Evolutionary conservation across 2,113 vertebrate genomes (phyloP).

Genomic region (Onychostruthus taczanowskii): DNA sequence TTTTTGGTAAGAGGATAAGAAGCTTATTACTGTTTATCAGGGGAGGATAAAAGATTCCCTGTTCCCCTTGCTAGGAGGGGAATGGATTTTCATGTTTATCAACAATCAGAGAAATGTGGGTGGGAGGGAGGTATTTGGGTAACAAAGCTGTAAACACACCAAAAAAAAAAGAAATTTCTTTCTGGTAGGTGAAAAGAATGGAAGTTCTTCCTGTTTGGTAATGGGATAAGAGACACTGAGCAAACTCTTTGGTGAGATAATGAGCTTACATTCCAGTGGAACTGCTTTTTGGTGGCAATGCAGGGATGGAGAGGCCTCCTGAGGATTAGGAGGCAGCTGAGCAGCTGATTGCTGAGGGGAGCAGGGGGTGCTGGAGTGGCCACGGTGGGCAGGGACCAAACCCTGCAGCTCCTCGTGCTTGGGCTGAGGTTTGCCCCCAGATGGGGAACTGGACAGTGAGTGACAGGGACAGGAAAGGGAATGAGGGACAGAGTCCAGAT

Average conservation of each 20-base stretch:
- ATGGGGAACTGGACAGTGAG: background rate
- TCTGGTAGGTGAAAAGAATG: background rate
- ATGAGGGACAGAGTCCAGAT: background rate
- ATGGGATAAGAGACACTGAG: background rate
- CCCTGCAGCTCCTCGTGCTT: fast-evolving
- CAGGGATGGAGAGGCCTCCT: background rate
- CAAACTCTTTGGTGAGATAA: background rate
- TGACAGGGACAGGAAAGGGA: background rate
- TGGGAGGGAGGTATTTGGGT: background rate
- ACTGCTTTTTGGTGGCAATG: background rate
- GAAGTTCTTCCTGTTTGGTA: background rate
- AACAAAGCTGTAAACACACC: background rate
- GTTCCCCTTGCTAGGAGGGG: background rate
- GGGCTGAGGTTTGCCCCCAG: no score
- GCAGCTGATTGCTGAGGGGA: background rate
- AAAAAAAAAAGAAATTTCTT: background rate
- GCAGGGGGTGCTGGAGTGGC: background rate
- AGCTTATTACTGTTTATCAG: slow-evolving; percentile 43
- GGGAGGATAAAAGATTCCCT: slow-evolving; percentile 28
- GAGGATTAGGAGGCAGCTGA: background rate
- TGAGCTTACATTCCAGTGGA: background rate
- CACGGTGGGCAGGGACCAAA: fast-evolving
- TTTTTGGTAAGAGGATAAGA: slow-evolving; percentile 60
- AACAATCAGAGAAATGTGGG: background rate
- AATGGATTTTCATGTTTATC: slow-evolving; percentile 29